Evolutionary conservation across 2,888 invertebrate species (phyloP).

Genomic region (Pandemis cinnamomeana): DNA sequence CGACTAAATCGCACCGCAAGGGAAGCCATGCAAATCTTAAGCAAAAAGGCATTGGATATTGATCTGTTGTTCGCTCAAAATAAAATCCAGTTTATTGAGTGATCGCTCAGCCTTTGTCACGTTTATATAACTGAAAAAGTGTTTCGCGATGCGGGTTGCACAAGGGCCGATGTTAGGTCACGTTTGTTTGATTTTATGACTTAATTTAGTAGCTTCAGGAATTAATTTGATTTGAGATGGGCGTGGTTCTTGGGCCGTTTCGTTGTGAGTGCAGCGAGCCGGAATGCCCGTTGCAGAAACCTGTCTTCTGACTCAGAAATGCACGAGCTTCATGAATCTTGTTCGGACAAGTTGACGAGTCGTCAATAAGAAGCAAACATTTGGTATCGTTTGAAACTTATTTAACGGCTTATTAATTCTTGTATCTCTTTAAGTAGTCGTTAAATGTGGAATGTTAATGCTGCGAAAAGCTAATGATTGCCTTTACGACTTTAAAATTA

Average conservation of each 20-base stretch:
- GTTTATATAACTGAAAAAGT: constrained; percentile 72
- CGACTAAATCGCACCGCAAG: constrained; percentile 59
- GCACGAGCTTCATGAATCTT: constrained; percentile 73
- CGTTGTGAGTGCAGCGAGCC: constrained; percentile 55
- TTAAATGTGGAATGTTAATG: constrained; percentile 38
- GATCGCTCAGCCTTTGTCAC: constrained; percentile 73
- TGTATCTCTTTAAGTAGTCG: constrained; percentile 30
- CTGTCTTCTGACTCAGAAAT: constrained; percentile 72
- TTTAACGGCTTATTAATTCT: constrained; percentile 37
- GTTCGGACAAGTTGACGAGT: constrained; percentile 60
- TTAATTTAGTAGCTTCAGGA: constrained; percentile 62
- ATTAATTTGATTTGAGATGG: constrained; percentile 55
- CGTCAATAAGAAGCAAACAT: constrained; percentile 54
- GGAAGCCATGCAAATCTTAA: constrained; percentile 63
- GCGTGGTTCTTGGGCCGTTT: constrained; percentile 55
- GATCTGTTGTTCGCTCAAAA: constrained; percentile 73
- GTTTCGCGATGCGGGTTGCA: constrained; percentile 60
- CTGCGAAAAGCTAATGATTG: constrained; percentile 36
- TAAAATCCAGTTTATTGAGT: constrained; percentile 81
- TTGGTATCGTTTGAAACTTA: constrained; percentile 39
- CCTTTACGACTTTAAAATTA: constrained; percentile 31
- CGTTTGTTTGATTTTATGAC: constrained; percentile 56
- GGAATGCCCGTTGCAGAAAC: constrained; percentile 79
- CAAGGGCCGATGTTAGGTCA: constrained; percentile 61
- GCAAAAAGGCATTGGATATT: constrained; percentile 70